Percentiles rank a stretch among this genome's conserved stretches.
phyloP scores from a whole-genome alignment of 2,113 vertebrate species.

The Tor tambroides region DNA sequence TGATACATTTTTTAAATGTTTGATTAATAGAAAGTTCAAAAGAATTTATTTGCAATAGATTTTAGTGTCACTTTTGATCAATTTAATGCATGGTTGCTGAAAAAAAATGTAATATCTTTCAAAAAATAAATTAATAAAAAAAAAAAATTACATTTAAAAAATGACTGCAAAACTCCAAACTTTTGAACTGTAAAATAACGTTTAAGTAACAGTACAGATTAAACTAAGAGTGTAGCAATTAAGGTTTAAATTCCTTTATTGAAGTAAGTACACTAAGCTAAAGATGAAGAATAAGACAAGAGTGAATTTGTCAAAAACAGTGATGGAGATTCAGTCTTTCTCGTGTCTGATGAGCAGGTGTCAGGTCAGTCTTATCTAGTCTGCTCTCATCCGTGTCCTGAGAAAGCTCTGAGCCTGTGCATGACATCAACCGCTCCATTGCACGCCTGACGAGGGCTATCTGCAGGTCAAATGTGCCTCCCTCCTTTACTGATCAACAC shows the following conservation, averaged over 20 bases:
- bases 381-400: conserved; percentile 41
- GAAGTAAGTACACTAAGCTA: background rate
- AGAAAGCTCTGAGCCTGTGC: conserved; percentile 50
- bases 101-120: background rate
- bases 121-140: background rate
- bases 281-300: background rate
- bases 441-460: conserved; percentile 60
- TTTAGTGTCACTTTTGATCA: background rate
- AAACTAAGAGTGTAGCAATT: background rate
- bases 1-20: background rate
- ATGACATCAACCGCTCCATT: conserved; percentile 62
- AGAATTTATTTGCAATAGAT: no score
- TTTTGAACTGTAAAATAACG: background rate
- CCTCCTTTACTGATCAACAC: conserved; percentile 22
- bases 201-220: background rate
- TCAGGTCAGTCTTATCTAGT: conserved; percentile 48
- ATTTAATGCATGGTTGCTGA: background rate
- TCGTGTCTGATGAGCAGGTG: conserved; percentile 46
- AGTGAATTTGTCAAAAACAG: background rate
- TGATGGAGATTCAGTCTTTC: conserved; percentile 1
- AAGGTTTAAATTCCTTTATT: no score
- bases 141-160: no score
- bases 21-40: background rate
- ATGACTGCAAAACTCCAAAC: background rate
- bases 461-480: conserved; percentile 38